Evolutionary conservation across 2,113 vertebrate species (phyloP), one percentile per base, ranked within the genome.

Genomic region (Sardina pilchardus): DNA sequence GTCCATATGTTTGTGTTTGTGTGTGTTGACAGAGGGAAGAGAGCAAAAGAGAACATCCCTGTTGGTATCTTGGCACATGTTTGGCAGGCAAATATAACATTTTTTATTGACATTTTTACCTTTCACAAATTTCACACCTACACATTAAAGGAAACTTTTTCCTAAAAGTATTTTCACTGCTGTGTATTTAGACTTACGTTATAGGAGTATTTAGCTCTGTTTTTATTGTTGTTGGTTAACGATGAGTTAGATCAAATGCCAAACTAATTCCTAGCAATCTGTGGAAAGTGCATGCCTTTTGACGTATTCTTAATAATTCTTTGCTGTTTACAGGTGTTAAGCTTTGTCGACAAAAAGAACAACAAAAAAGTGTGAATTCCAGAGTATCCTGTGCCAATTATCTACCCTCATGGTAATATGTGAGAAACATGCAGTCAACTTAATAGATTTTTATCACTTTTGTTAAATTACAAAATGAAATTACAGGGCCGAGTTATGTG

Each of bases 391-490:
- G 56, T 30, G 71, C 4, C 26, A 78, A 78, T 78, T 78, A 78
- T 36, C 71, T 53, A 26, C 14, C 67, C 14, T 78, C 45, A 80
- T 83, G 59, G 30, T 63, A 8, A 26, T n/a, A 30, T 36, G 21
- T 36, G 84, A 26, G 82, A 83, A 56, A 45, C 16, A 71, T 78
- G 21, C 67, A 63, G 21, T 82, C 43, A 83, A 6, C 10, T 30
- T 75, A 24, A 34, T 78, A 16, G 36, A 10, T 43, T 26, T 81
- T 36, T 86, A 82, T 88, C 53, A 26, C 47, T 88, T 82, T 86
- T 67, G 4, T 78, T 30, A 39, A n/a, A 86, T 83, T 48, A 30
- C 42, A 50, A 71, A 81, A 87, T 84, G 48, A 19, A 85, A 87
- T 84, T 89, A 87, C 53, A 0, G 34, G 53, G 8, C 43, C n/a